Evolutionary conservation across 2,888 invertebrate genomes (phyloP).

Genomic region (Coremacera marginata): DNA sequence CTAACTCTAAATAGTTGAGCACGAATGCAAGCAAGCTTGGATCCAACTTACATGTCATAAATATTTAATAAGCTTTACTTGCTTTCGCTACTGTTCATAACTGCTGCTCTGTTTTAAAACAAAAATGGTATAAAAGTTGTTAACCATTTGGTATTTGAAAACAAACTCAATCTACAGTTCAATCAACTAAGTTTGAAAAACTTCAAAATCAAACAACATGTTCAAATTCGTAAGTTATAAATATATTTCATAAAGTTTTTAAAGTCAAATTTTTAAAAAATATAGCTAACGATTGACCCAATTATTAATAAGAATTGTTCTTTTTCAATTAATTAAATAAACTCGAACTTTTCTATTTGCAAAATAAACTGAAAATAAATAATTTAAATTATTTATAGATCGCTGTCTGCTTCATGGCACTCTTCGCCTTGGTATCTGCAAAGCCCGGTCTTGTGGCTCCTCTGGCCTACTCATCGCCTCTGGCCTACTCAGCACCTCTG

Average conservation of each 20-base stretch:
- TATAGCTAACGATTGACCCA: no score
- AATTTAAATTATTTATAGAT: constrained; percentile 44
- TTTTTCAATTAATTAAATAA: not conserved
- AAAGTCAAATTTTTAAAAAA: no score
- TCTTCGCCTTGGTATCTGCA: constrained; percentile 56
- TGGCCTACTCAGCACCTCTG: constrained; percentile 38
- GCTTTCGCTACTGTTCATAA: not conserved
- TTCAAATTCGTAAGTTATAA: constrained; percentile 21
- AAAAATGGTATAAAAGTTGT: constrained; percentile 8
- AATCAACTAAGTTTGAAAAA: not conserved
- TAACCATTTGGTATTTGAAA: not conserved
- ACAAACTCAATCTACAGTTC: not conserved
- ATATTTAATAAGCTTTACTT: not conserved
- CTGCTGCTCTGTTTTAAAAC: not conserved
- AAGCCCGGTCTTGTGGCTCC: constrained; percentile 55
- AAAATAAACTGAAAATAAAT: no score
- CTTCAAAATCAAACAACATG: not conserved
- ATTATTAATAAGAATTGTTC: no score
- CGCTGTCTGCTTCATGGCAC: constrained; percentile 60
- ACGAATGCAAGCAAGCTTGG: not conserved
- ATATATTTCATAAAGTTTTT: no score
- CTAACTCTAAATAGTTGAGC: not conserved
- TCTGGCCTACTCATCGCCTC: constrained; percentile 17
- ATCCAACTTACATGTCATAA: not conserved
- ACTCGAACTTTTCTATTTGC: not conserved